phyloP scores from a whole-genome alignment of 2,888 invertebrate genomes.

The Calameuta idolon region DNA sequence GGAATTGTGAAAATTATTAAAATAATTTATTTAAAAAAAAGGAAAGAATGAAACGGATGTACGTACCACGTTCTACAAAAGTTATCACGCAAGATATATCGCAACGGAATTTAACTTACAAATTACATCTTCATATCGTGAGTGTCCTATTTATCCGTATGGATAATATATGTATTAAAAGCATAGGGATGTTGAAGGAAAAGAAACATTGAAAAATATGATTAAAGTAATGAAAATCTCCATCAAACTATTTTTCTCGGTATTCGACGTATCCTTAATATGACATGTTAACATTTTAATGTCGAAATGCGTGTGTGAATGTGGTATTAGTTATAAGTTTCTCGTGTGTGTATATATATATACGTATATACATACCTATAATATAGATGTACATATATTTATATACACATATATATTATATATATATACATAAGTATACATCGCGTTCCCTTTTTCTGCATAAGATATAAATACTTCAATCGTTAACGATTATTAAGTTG shows the following conservation, averaged over 20 bases:
- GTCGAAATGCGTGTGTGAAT: slow-evolving; percentile 24
- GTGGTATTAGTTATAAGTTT: slow-evolving; percentile 9
- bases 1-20: slow-evolving; percentile 1
- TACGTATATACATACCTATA: slow-evolving; percentile 2
- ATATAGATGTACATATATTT: not conserved
- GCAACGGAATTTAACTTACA: slow-evolving; percentile 3
- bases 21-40: slow-evolving; percentile 13
- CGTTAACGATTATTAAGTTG: slow-evolving; percentile 25
- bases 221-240: not conserved
- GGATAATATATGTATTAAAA: slow-evolving; percentile 17
- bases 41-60: slow-evolving; percentile 3
- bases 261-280: slow-evolving; percentile 16
- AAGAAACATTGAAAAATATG: not conserved
- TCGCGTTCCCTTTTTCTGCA: not conserved
- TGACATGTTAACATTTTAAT: slow-evolving; percentile 20
- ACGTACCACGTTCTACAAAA: slow-evolving; percentile 8
- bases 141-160: slow-evolving; percentile 13
- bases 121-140: slow-evolving; percentile 22
- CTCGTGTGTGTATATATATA: slow-evolving; percentile 15
- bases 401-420: slow-evolving; percentile 1
- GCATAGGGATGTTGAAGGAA: not conserved
- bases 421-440: slow-evolving; percentile 10
- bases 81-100: slow-evolving; percentile 17
- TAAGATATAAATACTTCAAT: not conserved
- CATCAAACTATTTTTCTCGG: not conserved